phyloP scores from a whole-genome alignment of 1,140 invertebrate genomes.

The Reticulitermes speratus region DNA sequence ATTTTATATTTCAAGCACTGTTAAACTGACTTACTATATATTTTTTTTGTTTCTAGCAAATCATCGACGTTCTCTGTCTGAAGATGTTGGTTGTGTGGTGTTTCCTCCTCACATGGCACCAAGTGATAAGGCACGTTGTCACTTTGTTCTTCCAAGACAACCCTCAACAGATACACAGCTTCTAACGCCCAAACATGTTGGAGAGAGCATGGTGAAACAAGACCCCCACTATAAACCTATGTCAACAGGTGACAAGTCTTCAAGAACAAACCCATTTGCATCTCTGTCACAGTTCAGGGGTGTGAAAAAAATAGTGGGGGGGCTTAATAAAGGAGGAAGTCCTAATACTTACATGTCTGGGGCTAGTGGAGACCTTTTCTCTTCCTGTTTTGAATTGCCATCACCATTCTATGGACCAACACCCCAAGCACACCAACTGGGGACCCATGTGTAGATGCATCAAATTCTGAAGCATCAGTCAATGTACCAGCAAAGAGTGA shows the following conservation, averaged over 20 bases:
- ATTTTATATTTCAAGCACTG: no score
- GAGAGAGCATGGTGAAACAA: slow-evolving; percentile 73
- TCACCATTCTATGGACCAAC: slow-evolving; percentile 48
- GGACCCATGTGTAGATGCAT: slow-evolving; percentile 26
- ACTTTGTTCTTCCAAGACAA: slow-evolving; percentile 49
- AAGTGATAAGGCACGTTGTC: slow-evolving; percentile 74
- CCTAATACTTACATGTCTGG: slow-evolving; percentile 48
- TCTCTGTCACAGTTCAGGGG: slow-evolving; percentile 64
- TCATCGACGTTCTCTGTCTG: slow-evolving; percentile 68
- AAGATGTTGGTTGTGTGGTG: slow-evolving; percentile 59
- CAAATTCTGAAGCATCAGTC: background rate
- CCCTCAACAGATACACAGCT: slow-evolving; percentile 42
- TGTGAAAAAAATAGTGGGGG: slow-evolving; percentile 75
- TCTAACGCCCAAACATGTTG: slow-evolving; percentile 59
- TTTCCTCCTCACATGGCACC: slow-evolving; percentile 54
- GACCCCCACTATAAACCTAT: slow-evolving; percentile 75
- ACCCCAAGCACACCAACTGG: slow-evolving; percentile 32
- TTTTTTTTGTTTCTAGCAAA: slow-evolving; percentile 46
- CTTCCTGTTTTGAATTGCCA: slow-evolving; percentile 72
- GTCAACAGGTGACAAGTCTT: slow-evolving; percentile 49
- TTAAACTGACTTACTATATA: no score
- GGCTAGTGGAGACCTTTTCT: slow-evolving; percentile 59
- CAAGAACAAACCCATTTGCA: slow-evolving; percentile 66
- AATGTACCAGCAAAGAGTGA: background rate
- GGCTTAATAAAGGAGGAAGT: slow-evolving; percentile 39